Evolutionary conservation across 2,113 vertebrate species (phyloP).

Genomic region (Hemiprocne comata): DNA sequence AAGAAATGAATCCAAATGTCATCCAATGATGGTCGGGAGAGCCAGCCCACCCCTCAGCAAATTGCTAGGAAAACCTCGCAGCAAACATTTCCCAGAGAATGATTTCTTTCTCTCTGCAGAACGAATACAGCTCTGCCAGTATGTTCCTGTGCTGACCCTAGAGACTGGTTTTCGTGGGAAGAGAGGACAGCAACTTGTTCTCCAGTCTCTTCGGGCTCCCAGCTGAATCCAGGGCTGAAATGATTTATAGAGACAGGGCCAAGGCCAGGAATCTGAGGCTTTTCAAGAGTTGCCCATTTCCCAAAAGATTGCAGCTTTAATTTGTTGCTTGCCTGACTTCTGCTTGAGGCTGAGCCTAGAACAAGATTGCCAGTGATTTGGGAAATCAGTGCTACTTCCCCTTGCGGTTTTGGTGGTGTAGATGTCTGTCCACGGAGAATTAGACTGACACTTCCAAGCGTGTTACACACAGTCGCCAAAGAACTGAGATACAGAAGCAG

Average conservation of each 20-base stretch:
- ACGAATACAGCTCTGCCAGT: background rate
- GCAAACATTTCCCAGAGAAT: background rate
- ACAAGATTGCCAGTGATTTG: constrained; percentile 58
- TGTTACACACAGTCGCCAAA: background rate
- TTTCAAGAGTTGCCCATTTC: constrained; percentile 65
- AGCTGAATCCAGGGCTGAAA: constrained; percentile 42
- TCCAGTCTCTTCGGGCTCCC: constrained; percentile 40
- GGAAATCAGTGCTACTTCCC: constrained; percentile 69
- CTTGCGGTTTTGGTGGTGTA: constrained; percentile 60
- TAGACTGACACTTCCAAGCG: constrained; percentile 36
- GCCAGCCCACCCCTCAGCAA: constrained; percentile 45
- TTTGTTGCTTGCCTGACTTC: constrained; percentile 60
- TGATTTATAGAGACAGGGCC: constrained; percentile 63
- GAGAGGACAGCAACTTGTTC: constrained; percentile 44
- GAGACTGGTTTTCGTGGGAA: constrained; percentile 5
- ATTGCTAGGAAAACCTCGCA: constrained; percentile 2
- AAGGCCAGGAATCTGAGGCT: constrained; percentile 66
- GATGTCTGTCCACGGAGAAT: constrained; percentile 54
- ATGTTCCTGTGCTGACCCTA: background rate
- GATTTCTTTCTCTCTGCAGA: constrained; percentile 11
- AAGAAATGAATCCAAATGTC: constrained; percentile 58
- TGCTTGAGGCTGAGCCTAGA: constrained; percentile 63
- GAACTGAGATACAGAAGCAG: background rate
- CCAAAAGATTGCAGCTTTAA: constrained; percentile 43
- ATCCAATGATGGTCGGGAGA: constrained; percentile 19